These are phyloP conservation scores for Oncorhynchus mykiss DNA, from an alignment of 2,113 vertebrate genomes.

Conservation along the genomic window DNA sequence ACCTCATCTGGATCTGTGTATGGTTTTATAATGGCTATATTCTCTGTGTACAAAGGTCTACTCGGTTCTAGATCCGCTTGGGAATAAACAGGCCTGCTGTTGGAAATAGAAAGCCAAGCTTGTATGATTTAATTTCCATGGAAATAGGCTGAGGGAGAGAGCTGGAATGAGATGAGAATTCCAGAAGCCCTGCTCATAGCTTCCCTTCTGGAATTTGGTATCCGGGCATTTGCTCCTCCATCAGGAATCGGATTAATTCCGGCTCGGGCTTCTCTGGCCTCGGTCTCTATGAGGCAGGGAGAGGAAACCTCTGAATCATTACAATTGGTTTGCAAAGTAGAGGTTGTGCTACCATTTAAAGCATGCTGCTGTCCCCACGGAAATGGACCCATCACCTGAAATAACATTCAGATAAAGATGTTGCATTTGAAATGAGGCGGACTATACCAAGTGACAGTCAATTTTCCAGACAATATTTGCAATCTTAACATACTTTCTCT, in stretches of 20 bases:
- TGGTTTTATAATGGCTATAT: no score
- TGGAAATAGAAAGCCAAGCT: constrained; percentile 20
- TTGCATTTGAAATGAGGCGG: neutral
- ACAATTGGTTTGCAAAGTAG: neutral
- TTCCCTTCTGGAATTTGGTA: constrained; percentile 38
- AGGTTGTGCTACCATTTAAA: constrained; percentile 20
- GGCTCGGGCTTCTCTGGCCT: neutral
- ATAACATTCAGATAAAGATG: neutral
- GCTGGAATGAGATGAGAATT: constrained; percentile 43
- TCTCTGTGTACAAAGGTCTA: neutral
- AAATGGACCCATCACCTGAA: neutral
- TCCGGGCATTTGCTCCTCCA: constrained; percentile 12
- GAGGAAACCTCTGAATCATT: neutral
- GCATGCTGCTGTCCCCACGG: neutral
- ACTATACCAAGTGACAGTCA: no score
- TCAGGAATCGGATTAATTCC: constrained; percentile 12
- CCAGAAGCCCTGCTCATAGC: constrained; percentile 20
- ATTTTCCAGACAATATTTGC: no score
- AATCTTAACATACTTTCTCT: no score
- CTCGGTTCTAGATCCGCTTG: neutral
- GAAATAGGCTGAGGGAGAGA: constrained; percentile 46
- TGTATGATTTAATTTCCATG: constrained; percentile 57
- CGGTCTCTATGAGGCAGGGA: neutral
- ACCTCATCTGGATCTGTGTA: no score
- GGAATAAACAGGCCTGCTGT: constrained; percentile 7